Evolutionary conservation across 2,888 invertebrate species (phyloP), one percentile per base, ranked within the genome.

Genomic region (Ichneumoninae sp.): DNA sequence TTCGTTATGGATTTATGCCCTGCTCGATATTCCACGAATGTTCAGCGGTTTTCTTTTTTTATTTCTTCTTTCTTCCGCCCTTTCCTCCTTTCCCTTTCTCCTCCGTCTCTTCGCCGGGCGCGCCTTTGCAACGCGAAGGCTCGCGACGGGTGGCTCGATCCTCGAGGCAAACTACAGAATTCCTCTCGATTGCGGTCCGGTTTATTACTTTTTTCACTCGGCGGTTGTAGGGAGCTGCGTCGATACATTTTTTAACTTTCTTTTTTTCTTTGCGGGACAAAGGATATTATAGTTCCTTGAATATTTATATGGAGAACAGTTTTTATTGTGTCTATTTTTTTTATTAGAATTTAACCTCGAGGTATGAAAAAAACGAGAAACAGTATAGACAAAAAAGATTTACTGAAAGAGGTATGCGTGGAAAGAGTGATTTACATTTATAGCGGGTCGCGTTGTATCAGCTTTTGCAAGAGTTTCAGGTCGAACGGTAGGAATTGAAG

Each of bases 11-110:
- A 30, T 70, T 70, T 70, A 52, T 52, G 30, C 50, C 10, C 52
- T 33, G 50, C 52, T 70, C 70, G 70, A 70, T 70, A 52, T 70
- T 47, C 50, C 70, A 50, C 30, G 30, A 47, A 70, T 19, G 70
- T 52, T 33, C 26, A 19, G 50, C 30, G 13, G 33, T 70, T 52
- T 10, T 8, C 4, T 52, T 30, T 19, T 33, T 70, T 57, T 1
- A 0, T 54, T 40, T 4, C 7, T 54, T 6, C 3, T 10, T 22
- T 30, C 33, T 62, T 19, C 44, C 40, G 40, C 40, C 40, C 52
- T 22, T 13, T 16, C 30, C 16, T 13, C 16, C 57, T 7, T 60
- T 65, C 16, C 30, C 16, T 30, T 2, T 40, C 54, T 5, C 40
- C 16, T 57, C 19, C 22, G 10, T 54, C 44, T 26, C 26, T 10